Percentiles rank a stretch among this genome's conserved stretches.
Evolutionary conservation across 2,888 invertebrate genomes (phyloP).

Genomic region (Ormyrus rosae): DNA sequence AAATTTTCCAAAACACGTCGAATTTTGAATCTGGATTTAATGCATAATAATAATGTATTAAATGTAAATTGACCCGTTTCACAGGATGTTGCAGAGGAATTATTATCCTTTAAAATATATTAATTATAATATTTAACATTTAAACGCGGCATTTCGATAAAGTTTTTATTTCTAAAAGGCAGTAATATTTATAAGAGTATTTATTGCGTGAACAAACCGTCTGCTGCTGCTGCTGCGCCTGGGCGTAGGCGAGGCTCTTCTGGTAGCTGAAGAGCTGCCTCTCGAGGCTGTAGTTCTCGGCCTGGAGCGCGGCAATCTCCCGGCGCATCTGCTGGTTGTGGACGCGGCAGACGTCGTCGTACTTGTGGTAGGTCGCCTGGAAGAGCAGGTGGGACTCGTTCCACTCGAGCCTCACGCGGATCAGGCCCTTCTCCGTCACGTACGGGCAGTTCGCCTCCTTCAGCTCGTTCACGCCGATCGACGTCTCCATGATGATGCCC

Average conservation of each 20-base stretch:
- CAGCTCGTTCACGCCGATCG: slow-evolving; percentile 85
- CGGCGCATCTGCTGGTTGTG: slow-evolving; percentile 91
- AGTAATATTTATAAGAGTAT: too few relatives aligned
- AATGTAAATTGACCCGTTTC: too few relatives aligned
- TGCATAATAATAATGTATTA: too few relatives aligned
- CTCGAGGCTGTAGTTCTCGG: slow-evolving; percentile 90
- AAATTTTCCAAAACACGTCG: too few relatives aligned
- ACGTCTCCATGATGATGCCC: slow-evolving; percentile 89
- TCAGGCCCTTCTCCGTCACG: slow-evolving; percentile 84
- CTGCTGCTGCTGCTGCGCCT: slow-evolving; percentile 77
- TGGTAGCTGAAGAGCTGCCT: slow-evolving; percentile 90
- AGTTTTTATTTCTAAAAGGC: too few relatives aligned
- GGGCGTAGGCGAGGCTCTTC: slow-evolving; percentile 85
- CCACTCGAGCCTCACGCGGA: slow-evolving; percentile 89
- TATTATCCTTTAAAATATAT: too few relatives aligned
- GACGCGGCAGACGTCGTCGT: slow-evolving; percentile 87
- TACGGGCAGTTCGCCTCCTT: slow-evolving; percentile 83
- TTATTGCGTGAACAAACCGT: slow-evolving; percentile 44
- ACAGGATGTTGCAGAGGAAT: too few relatives aligned
- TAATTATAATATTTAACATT: too few relatives aligned
- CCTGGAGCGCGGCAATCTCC: slow-evolving; percentile 86
- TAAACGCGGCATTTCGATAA: too few relatives aligned
- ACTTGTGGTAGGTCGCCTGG: slow-evolving; percentile 89
- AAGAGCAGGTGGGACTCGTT: slow-evolving; percentile 88
- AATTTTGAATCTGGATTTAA: too few relatives aligned